Conservation (phyloP, 2,113 vertebrate species). For the Astatoreochromis straeleni region DNA sequence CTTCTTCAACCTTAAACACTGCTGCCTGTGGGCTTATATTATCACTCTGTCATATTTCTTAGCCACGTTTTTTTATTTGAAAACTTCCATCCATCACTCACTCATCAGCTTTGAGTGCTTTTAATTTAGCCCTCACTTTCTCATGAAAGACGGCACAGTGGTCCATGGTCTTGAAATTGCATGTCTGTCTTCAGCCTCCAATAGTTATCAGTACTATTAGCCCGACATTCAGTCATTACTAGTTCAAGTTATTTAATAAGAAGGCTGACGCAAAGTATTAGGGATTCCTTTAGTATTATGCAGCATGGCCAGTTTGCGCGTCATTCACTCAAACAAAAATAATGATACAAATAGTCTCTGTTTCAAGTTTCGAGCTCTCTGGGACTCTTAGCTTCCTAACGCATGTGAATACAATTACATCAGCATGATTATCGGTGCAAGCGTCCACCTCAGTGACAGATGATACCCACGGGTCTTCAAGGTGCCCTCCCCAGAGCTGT, state of each 20-base stretch:
- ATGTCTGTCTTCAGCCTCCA: constrained; percentile 27
- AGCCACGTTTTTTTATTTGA: not conserved
- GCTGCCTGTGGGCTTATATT: not conserved
- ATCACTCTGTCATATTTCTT: not conserved
- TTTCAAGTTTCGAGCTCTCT: not conserved
- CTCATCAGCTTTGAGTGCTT: constrained; percentile 8
- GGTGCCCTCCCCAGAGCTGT: not conserved
- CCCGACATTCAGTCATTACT: not conserved
- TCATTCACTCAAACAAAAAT: not conserved
- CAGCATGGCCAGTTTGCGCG: not conserved
- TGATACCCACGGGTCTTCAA: not conserved
- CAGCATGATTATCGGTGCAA: not conserved
- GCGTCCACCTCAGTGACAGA: not conserved
- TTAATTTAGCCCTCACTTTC: not conserved
- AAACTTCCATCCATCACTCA: constrained; percentile 11
- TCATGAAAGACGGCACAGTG: not conserved
- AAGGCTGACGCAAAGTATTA: not conserved
- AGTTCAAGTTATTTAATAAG: not conserved
- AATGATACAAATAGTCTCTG: not conserved
- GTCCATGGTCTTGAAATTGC: not conserved
- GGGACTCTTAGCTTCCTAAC: not conserved
- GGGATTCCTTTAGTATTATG: not conserved
- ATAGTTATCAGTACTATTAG: not conserved
- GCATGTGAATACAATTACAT: not conserved
- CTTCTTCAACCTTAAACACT: not conserved